Conservation (phyloP, 2,113 vertebrate species). For the Periophthalmus modestus region DNA sequence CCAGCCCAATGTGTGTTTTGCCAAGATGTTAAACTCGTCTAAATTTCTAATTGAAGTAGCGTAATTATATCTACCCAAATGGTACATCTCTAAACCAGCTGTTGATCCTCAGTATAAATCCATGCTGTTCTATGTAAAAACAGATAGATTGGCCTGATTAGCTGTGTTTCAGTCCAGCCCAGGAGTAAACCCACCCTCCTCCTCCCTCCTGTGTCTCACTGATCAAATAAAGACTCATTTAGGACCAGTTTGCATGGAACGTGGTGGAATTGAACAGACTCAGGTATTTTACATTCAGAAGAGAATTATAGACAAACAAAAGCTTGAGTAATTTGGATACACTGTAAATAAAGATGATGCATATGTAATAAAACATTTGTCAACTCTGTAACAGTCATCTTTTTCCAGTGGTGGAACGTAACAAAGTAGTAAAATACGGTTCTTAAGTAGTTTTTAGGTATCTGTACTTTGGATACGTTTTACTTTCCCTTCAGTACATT, state of each 20-base stretch:
- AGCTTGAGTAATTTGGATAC: not conserved
- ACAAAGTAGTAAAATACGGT: too few relatives aligned
- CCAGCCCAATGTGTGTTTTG: not conserved
- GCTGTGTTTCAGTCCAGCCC: not conserved
- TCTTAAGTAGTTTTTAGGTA: too few relatives aligned
- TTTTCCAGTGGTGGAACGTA: too few relatives aligned
- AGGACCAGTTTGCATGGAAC: not conserved
- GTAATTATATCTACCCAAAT: not conserved
- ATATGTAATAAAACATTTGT: too few relatives aligned
- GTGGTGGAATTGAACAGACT: not conserved
- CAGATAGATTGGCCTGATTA: slow-evolving; percentile 5
- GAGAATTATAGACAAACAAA: not conserved
- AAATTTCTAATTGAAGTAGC: not conserved
- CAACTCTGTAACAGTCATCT: too few relatives aligned
- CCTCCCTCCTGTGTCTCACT: not conserved
- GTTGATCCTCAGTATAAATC: not conserved
- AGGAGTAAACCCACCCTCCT: not conserved
- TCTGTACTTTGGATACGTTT: too few relatives aligned
- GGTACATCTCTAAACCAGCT: not conserved
- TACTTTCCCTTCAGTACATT: too few relatives aligned
- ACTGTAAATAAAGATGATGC: too few relatives aligned
- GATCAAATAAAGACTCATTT: slow-evolving; percentile 1
- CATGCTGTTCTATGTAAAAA: not conserved
- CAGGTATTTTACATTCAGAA: not conserved
- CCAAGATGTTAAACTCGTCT: not conserved